A percentile compares a stretch with the other conserved stretches of the same genome.
These are phyloP conservation scores for Cyphomyrmex costatus DNA, from an alignment of 1,140 invertebrate species.

Conservation along the genomic window DNA sequence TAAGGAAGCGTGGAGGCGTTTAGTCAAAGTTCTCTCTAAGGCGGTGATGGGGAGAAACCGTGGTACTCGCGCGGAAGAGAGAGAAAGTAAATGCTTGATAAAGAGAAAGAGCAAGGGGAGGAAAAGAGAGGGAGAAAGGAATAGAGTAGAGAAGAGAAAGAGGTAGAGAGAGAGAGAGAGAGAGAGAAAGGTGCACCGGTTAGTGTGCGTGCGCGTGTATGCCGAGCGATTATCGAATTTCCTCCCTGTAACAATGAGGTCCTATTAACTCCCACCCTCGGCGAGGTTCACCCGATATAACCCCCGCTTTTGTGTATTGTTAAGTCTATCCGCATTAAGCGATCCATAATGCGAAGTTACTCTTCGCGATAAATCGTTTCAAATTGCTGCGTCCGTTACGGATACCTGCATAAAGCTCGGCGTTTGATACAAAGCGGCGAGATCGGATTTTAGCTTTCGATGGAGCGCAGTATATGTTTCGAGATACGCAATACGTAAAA, in stretches of 20 bases:
- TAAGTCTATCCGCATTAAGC: constrained; percentile 86
- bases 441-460: constrained; percentile 61
- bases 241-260: constrained; percentile 87
- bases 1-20: constrained; percentile 87
- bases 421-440: constrained; percentile 54
- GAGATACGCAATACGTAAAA: not conserved
- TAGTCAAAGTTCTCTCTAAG: constrained; percentile 87
- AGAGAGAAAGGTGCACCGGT: constrained; percentile 44
- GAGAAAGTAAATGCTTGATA: constrained; percentile 58
- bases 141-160: not conserved
- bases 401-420: constrained; percentile 63
- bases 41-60: constrained; percentile 68
- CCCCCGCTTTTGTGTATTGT: constrained; percentile 86
- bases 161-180: constrained; percentile 20
- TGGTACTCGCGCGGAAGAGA: constrained; percentile 31
- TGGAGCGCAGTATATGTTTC: constrained; percentile 20
- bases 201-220: constrained; percentile 81
- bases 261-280: constrained; percentile 86
- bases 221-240: constrained; percentile 87
- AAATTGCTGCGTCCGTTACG: constrained; percentile 81
- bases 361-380: constrained; percentile 84
- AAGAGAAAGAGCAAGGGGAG: constrained; percentile 44
- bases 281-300: constrained; percentile 83
- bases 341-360: constrained; percentile 85
- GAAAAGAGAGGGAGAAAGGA: constrained; percentile 23